Percentiles rank a stretch among this genome's conserved stretches.
These are phyloP conservation scores for Poecile montanus DNA, from an alignment of 2,797 vertebrate genomes.

Conservation along the genomic window DNA sequence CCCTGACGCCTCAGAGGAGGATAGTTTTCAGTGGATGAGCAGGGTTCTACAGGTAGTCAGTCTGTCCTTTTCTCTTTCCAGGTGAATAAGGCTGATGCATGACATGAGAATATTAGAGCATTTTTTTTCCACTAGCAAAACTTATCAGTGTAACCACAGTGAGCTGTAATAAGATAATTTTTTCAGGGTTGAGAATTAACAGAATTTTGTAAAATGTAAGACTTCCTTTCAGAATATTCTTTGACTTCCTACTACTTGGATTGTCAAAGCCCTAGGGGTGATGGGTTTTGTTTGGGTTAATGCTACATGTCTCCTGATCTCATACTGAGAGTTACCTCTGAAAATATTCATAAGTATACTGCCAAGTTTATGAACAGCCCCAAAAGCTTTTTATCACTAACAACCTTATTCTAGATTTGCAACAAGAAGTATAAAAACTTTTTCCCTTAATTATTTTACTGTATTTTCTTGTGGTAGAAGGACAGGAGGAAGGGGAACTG, in stretches of 20 bases:
- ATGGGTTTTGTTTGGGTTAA: background rate
- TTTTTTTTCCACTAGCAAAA: background rate
- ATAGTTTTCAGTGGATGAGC: conserved; percentile 99
- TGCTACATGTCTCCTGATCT: background rate
- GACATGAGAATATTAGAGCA: background rate
- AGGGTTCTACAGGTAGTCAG: conserved; percentile 90
- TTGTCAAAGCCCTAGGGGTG: background rate
- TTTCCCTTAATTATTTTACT: background rate
- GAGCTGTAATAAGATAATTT: background rate
- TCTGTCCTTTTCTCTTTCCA: conserved; percentile 66
- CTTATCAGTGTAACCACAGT: background rate
- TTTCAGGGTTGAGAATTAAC: background rate
- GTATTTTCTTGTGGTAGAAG: background rate
- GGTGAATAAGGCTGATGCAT: conserved; percentile 37
- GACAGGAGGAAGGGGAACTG: background rate
- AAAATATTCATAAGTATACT: background rate
- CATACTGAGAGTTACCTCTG: background rate
- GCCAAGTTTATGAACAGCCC: background rate
- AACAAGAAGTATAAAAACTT: background rate
- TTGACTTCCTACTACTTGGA: background rate
- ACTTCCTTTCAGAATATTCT: background rate
- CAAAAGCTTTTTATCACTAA: background rate
- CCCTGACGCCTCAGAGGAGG: conserved; percentile 94
- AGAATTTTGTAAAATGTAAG: background rate
- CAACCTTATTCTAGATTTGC: background rate